Conservation (phyloP, 2,113 vertebrate genomes). For the Leucoraja erinaceus region DNA sequence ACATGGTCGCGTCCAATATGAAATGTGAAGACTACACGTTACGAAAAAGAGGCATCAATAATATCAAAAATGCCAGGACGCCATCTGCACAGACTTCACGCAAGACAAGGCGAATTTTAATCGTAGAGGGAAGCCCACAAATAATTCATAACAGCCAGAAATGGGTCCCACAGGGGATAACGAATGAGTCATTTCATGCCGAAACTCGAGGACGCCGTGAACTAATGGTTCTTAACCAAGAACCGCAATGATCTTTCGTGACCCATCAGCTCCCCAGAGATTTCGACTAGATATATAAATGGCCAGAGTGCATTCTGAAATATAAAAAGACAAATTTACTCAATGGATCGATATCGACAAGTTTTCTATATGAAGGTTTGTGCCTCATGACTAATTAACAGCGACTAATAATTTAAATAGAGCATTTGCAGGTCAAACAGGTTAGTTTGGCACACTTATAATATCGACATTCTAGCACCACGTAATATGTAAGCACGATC, state of each 20-base stretch:
- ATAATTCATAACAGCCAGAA: slow-evolving; percentile 42
- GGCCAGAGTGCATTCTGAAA: background rate
- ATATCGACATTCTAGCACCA: background rate
- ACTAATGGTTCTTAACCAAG: slow-evolving; percentile 33
- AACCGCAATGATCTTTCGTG: slow-evolving; percentile 40
- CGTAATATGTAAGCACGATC: background rate
- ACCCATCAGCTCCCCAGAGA: background rate
- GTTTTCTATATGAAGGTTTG: background rate
- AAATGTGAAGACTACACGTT: slow-evolving; percentile 43
- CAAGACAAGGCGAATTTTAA: slow-evolving; percentile 43
- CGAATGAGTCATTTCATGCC: slow-evolving; percentile 36
- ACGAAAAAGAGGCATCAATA: slow-evolving; percentile 44
- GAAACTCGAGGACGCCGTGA: slow-evolving; percentile 29
- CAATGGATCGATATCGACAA: background rate
- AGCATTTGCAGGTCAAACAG: background rate
- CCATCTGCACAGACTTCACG: slow-evolving; percentile 46
- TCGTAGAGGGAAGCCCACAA: background rate
- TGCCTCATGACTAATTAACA: background rate
- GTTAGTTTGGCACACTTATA: background rate
- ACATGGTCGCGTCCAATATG: slow-evolving; percentile 45
- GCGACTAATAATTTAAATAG: background rate
- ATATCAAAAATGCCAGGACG: slow-evolving; percentile 14
- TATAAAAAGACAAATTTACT: slow-evolving; percentile 12
- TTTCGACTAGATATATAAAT: background rate
- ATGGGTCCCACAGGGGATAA: background rate